These are phyloP conservation scores for Spicauda simplicius DNA, from an alignment of 2,888 invertebrate genomes.

Conservation along the genomic window DNA sequence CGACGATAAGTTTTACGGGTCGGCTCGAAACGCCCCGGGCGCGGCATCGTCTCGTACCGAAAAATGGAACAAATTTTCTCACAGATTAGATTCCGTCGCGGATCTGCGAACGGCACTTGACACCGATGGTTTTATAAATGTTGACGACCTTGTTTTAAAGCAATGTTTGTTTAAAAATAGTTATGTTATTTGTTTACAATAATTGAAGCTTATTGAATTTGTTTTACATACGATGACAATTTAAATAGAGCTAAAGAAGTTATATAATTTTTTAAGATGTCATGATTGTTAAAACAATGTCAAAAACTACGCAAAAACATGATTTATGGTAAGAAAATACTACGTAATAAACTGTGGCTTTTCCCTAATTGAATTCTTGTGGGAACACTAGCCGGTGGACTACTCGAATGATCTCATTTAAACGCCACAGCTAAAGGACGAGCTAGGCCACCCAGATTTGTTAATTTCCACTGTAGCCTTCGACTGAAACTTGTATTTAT, in stretches of 20 bases:
- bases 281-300: too few species aligned
- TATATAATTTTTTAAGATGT: too few species aligned
- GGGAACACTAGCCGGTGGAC: conserved; percentile 2
- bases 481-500: conserved; percentile 59
- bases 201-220: too few species aligned
- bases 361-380: conserved; percentile 15
- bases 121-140: background rate
- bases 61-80: conserved; percentile 2
- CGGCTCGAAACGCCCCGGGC: background rate
- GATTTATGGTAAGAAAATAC: background rate
- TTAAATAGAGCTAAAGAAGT: too few species aligned
- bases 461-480: conserved; percentile 48
- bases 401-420: conserved; percentile 40
- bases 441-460: conserved; percentile 37
- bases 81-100: background rate
- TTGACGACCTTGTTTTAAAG: background rate
- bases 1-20: conserved; percentile 52
- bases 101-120: background rate
- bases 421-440: conserved; percentile 34
- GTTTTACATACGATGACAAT: background rate
- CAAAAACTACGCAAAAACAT: background rate
- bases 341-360: background rate
- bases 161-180: background rate
- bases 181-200: too few species aligned
- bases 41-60: background rate